Conservation (phyloP, 2,113 vertebrate genomes). For the Lagopus muta region DNA sequence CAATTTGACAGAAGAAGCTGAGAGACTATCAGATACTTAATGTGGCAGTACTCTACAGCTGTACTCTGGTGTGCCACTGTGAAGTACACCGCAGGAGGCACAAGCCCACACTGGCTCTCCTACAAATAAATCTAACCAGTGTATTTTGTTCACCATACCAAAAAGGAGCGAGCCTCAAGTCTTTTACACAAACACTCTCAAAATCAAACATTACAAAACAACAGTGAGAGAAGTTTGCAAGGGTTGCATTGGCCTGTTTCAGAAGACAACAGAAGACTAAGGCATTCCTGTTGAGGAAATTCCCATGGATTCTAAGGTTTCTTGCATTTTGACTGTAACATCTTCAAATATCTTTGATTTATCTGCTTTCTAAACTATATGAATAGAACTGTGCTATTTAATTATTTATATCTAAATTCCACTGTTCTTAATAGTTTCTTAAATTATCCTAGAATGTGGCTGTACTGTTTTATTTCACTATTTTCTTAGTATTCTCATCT, state of each 20-base stretch:
- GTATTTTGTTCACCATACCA: background rate
- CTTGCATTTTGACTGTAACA: background rate
- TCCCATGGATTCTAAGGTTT: background rate
- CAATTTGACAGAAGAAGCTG: background rate
- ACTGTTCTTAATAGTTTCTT: background rate
- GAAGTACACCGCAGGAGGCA: background rate
- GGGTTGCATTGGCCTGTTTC: background rate
- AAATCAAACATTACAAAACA: background rate
- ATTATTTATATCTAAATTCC: background rate
- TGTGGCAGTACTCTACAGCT: background rate
- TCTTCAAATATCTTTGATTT: background rate
- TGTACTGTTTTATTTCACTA: background rate
- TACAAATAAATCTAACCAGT: background rate
- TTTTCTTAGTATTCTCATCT: background rate
- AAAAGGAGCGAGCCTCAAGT: background rate
- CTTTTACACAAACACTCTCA: background rate
- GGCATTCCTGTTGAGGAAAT: background rate
- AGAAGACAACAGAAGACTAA: rapidly evolving
- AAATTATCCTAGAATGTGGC: background rate
- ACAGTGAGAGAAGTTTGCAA: background rate
- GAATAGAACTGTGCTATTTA: background rate
- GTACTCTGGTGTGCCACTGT: background rate
- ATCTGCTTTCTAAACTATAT: background rate
- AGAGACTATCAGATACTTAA: background rate
- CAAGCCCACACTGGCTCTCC: background rate